Evolutionary conservation across 2,888 invertebrate genomes (phyloP), one percentile per base, ranked within the genome.

Genomic region (Catocala fraxini): DNA sequence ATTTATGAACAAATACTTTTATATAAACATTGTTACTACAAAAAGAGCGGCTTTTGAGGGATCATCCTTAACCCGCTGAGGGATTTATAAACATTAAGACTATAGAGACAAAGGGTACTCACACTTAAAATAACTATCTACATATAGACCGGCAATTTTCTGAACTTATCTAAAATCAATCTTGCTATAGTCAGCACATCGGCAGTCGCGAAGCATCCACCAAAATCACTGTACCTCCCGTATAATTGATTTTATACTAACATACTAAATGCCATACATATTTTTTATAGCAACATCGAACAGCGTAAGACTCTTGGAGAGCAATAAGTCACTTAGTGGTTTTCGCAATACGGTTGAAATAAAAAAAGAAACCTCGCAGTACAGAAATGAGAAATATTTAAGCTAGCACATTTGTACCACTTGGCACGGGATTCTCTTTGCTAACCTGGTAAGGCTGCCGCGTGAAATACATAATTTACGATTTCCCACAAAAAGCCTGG

Each of bases 391-490:
- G 46, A 71, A 68, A 73, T 69, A 73, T 68, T 73, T 64, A 60
- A 68, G 60, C 55, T 52, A 45, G 34, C 56, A 58, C 64, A 60
- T 63, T 67, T 46, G 51, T 60, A 70, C 55, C 53, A 71, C 65
- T 75, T 73, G 74, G 74, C 74, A 74, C 62, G 55, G 41, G 39
- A 53, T 67, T 59, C 67, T 65, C 65, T 65, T 64, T 65, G 71
- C 68, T 66, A 75, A 71, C 62, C 66, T 67, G 65, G 68, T 70
- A 73, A 67, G 65, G 56, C 67, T 64, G 47, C 58, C 52, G 64
- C 61, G 68, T 57, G 68, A 57, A 41, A 65, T 71, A 65, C 70
- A 71, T 75, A 71, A 75, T 61, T 75, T 73, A 75, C 63, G 60
- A 67, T 69, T 55, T 48, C 54, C 62, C 43, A 45, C 71, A 75